These are phyloP conservation scores for Ommatoiulus sabulosus DNA, from an alignment of 2,888 invertebrate species.

Conservation along the genomic window DNA sequence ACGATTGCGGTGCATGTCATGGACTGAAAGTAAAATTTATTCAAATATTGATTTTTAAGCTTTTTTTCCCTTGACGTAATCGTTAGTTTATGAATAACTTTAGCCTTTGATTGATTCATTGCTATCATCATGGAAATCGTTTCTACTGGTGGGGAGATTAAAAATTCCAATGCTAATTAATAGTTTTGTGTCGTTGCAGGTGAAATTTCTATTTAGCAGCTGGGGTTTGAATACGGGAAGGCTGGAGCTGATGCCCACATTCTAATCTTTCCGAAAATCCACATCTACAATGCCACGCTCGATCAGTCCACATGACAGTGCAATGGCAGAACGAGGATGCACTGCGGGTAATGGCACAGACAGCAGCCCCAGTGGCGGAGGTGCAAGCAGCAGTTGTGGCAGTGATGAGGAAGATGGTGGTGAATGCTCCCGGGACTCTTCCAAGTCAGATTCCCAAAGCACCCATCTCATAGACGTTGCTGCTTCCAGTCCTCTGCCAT, in stretches of 20 bases:
- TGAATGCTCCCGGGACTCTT: conserved; percentile 52
- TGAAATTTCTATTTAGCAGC: not conserved
- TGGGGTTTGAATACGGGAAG: not conserved
- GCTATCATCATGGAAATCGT: not conserved
- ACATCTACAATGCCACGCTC: conserved; percentile 46
- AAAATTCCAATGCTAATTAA: no score
- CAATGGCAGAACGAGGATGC: not conserved
- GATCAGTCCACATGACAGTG: conserved; percentile 33
- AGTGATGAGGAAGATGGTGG: conserved; percentile 53
- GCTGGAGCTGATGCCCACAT: not conserved
- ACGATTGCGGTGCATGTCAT: no score
- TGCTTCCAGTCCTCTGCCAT: conserved; percentile 6
- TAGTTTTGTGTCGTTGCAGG: not conserved
- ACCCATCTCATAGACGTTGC: not conserved
- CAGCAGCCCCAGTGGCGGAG: conserved; percentile 33
- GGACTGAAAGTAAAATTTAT: no score
- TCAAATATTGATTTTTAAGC: no score
- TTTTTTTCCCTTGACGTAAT: not conserved
- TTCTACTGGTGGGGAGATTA: no score
- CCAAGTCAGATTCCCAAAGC: conserved; percentile 5
- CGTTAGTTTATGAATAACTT: not conserved
- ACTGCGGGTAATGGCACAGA: not conserved
- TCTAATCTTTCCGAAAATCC: not conserved
- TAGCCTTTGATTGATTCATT: not conserved
- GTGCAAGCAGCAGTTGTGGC: conserved; percentile 26